Evolutionary conservation across 2,113 vertebrate species (phyloP).

Genomic region (Ciconia boyciana): DNA sequence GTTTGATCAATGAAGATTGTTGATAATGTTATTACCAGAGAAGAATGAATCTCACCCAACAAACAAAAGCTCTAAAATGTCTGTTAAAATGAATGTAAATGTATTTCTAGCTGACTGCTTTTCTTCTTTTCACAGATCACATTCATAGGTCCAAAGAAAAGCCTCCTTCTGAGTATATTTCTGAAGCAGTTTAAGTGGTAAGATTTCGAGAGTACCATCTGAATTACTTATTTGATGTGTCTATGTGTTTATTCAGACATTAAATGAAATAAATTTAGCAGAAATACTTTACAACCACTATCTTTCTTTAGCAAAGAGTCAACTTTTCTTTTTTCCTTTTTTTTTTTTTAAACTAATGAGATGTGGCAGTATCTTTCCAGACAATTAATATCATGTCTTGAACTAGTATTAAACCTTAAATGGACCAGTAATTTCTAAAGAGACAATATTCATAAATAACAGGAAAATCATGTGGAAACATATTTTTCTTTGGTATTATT

Average conservation of each 20-base stretch:
- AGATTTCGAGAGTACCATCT: neutral
- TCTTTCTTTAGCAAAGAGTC: neutral
- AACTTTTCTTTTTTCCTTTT: accelerated
- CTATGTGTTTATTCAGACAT: neutral
- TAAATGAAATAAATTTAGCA: neutral
- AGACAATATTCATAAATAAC: neutral
- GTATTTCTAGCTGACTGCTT: neutral
- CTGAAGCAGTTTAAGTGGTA: slow-evolving; percentile 95
- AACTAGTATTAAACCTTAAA: neutral
- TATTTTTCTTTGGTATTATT: neutral
- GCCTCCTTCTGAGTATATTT: slow-evolving; percentile 90
- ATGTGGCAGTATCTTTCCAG: neutral
- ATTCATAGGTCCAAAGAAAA: slow-evolving; percentile 89
- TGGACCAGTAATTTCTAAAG: neutral
- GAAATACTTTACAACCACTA: neutral
- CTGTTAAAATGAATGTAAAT: neutral
- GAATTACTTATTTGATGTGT: neutral
- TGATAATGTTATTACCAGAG: neutral
- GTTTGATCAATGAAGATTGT: neutral
- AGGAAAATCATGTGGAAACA: neutral
- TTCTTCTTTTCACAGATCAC: slow-evolving; percentile 76
- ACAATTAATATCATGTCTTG: neutral
- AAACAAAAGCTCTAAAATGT: neutral
- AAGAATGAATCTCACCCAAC: accelerated
- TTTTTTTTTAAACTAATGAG: neutral